phyloP scores from a whole-genome alignment of 2,797 vertebrate species.

The Poeciliopsis turneri region DNA sequence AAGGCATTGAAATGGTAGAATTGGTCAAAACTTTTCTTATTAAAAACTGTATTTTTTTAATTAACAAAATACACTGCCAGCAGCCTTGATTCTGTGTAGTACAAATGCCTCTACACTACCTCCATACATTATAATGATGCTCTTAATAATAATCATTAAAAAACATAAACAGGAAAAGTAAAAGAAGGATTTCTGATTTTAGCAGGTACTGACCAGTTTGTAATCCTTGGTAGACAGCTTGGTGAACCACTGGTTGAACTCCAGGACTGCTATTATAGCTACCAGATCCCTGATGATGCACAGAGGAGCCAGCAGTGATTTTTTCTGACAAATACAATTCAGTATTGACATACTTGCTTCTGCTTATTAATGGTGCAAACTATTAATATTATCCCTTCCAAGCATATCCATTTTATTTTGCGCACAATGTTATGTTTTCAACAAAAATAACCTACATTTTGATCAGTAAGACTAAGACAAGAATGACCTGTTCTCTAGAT shows the following conservation, averaged over 20 bases:
- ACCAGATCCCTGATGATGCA: slow-evolving; percentile 89
- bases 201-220: slow-evolving; percentile 82
- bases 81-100: neutral
- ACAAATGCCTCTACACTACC: neutral
- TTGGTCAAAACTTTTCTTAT: neutral
- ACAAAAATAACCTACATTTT: neutral
- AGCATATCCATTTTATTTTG: neutral
- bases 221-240: slow-evolving; percentile 95
- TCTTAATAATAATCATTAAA: neutral
- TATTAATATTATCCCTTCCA: neutral
- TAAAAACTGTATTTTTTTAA: neutral
- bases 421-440: neutral
- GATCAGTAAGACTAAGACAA: neutral
- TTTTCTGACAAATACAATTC: neutral
- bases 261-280: slow-evolving; percentile 94
- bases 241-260: slow-evolving; percentile 98
- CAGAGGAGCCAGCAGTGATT: neutral
- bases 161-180: neutral
- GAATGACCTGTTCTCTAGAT: slow-evolving; percentile 92
- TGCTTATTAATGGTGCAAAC: slow-evolving; percentile 9
- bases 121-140: neutral
- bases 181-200: neutral
- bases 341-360: neutral
- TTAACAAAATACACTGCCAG: neutral
- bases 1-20: neutral